Evolutionary conservation across 2,797 vertebrate species (phyloP), one percentile per base, ranked within the genome.

Genomic region (Setipinna tenuifilis): DNA sequence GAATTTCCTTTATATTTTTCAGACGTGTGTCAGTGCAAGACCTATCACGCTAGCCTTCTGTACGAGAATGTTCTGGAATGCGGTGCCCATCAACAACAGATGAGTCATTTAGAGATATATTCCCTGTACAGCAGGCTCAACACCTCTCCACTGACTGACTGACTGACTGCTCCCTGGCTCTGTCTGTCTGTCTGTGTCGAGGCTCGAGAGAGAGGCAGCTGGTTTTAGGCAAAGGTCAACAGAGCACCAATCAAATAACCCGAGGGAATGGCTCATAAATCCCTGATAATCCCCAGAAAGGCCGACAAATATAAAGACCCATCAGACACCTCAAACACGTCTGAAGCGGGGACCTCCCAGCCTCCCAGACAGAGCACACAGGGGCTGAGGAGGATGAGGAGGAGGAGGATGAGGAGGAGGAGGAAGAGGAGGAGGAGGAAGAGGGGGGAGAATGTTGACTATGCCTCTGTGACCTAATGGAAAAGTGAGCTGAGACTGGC

Each of bases 401-500:
- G 92, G 94, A 54, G 50, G 14, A 14, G 14, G 19, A 25, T 31
- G 31, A 31, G 17, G 91, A 90, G 90, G 92, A 86, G 46, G 68
- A 41, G 28, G 68, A 16, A 2, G 17, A 25, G 68, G 31, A 28
- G 17, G 91, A 90, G 90, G 92, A 86, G 46, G 31, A 41, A 21
- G 7, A 41, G 16, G 6, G n/a, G n/a, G 5, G 35, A 54, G 50
- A 54, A 9, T 54, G 50, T 54, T 54, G 71, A 78, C 35, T 44
- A n/a, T 78, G 71, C 19, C 71, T 78, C 71, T 78, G 71, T 78
- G 35, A 75, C 31, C 68, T 17, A 16, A 41, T 78, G 71, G 31
- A 78, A 44, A 78, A 78, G 71, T 35, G 50, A 54, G 7, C 50
- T 14, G 12, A 0, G 17, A 78, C 71, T 78, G 35, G 35, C 50